A percentile compares a stretch with the other conserved stretches of the same genome.
phyloP scores from a whole-genome alignment of 2,797 vertebrate genomes.

The Anguilla obscura region DNA sequence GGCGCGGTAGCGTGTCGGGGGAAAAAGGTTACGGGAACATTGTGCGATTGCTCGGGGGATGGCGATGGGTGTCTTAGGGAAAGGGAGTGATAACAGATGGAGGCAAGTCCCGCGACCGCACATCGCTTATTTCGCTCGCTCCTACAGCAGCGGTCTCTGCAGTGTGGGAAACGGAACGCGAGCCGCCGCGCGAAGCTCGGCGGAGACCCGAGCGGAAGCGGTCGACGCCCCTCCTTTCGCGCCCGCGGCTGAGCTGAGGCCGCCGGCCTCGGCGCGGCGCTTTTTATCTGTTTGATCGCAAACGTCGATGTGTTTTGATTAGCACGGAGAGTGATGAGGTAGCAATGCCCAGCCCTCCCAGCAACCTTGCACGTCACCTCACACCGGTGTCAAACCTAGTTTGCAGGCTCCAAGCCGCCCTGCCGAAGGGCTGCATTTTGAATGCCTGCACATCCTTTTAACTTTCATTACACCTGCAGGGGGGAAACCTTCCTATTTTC shows the following conservation, averaged over 20 bases:
- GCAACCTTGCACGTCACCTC: not conserved
- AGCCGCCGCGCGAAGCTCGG: not conserved
- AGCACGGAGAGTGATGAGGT: not conserved
- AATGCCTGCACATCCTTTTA: not conserved
- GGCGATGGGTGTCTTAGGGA: not conserved
- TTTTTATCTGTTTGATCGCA: not conserved
- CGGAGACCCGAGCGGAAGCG: not conserved
- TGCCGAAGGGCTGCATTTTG: not conserved
- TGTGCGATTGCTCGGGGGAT: not conserved
- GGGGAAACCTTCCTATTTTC: not conserved
- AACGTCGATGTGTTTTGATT: not conserved
- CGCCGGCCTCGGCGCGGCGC: not conserved
- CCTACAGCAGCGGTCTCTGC: not conserved
- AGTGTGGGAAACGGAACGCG: not conserved
- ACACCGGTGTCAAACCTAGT: not conserved
- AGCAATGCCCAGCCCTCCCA: not conserved
- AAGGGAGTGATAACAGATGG: not conserved
- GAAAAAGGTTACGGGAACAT: not conserved
- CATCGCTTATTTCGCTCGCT: not conserved
- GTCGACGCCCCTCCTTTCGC: too few relatives aligned
- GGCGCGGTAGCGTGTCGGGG: not conserved
- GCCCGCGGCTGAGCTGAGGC: not conserved
- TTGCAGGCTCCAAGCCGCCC: not conserved
- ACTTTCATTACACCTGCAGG: not conserved
- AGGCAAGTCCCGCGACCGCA: not conserved